phyloP scores from a whole-genome alignment of 2,113 vertebrate species.

The Pavo muticus region DNA sequence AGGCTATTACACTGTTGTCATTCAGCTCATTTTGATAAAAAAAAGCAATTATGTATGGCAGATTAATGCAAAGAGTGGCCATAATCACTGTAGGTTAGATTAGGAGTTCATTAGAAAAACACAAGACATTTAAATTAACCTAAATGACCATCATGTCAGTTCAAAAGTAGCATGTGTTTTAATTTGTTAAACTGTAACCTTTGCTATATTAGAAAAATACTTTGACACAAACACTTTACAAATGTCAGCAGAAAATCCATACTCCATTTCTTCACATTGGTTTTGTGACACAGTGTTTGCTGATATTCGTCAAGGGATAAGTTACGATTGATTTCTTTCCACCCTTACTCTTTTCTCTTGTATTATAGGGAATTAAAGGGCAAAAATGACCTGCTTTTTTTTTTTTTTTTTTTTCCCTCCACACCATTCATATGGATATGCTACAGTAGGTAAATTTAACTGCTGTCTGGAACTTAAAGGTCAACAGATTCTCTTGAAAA shows the following conservation, averaged over 20 bases:
- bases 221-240: slow-evolving; percentile 85
- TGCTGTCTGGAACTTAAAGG: slow-evolving; percentile 57
- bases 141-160: slow-evolving; percentile 65
- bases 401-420: neutral
- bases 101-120: slow-evolving; percentile 69
- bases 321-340: slow-evolving; percentile 82
- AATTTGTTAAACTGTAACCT: slow-evolving; percentile 83
- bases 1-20: slow-evolving; percentile 37
- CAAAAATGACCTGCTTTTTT: slow-evolving; percentile 65
- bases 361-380: slow-evolving; percentile 77
- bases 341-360: slow-evolving; percentile 69
- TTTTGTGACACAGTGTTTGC: slow-evolving; percentile 83
- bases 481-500: slow-evolving; percentile 48
- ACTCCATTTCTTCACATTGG: slow-evolving; percentile 83
- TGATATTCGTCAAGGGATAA: slow-evolving; percentile 82
- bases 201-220: slow-evolving; percentile 83
- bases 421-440: slow-evolving; percentile 62
- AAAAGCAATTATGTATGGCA: slow-evolving; percentile 31
- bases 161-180: slow-evolving; percentile 80
- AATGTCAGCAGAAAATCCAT: slow-evolving; percentile 88
- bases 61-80: slow-evolving; percentile 49
- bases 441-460: slow-evolving; percentile 52
- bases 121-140: slow-evolving; percentile 75
- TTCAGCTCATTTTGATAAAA: slow-evolving; percentile 52
- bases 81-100: slow-evolving; percentile 30